Evolutionary conservation across 2,888 invertebrate genomes (phyloP).

Genomic region (Sturmia bella): DNA sequence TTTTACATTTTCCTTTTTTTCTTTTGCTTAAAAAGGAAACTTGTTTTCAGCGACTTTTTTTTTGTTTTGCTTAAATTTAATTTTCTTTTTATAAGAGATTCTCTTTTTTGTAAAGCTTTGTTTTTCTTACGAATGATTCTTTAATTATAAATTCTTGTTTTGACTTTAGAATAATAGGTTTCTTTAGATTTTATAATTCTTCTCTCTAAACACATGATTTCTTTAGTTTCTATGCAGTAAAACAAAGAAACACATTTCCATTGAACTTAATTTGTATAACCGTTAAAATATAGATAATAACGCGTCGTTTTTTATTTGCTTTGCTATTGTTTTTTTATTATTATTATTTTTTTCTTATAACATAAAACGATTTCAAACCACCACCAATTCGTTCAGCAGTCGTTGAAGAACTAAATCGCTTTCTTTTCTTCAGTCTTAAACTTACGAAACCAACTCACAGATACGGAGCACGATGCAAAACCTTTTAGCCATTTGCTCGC

Average conservation of each 20-base stretch:
- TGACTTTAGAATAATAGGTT: neutral
- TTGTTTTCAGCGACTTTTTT: constrained; percentile 57
- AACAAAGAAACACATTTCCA: neutral
- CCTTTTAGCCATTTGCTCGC: constrained; percentile 40
- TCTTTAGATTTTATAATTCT: neutral
- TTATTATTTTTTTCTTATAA: constrained; percentile 1
- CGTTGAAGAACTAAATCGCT: constrained; percentile 75
- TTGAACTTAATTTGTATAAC: constrained; percentile 37
- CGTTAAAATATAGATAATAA: constrained; percentile 38
- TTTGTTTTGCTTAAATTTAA: constrained; percentile 50
- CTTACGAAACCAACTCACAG: constrained; percentile 47
- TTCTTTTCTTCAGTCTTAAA: constrained; percentile 59
- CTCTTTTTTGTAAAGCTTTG: constrained; percentile 7
- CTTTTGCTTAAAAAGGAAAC: constrained; percentile 60
- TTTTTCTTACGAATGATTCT: constrained; percentile 19
- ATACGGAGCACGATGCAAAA: constrained; percentile 37
- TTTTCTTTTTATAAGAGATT: constrained; percentile 27
- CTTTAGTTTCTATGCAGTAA: neutral
- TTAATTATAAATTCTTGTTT: neutral
- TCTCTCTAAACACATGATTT: constrained; percentile 3
- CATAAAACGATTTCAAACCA: constrained; percentile 41
- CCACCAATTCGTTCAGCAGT: constrained; percentile 76
- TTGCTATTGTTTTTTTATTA: constrained; percentile 2
- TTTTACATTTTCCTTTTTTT: constrained; percentile 30
- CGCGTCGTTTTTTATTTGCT: constrained; percentile 39